Conservation (phyloP, 2,797 vertebrate genomes). For the Anas flavirostris region DNA sequence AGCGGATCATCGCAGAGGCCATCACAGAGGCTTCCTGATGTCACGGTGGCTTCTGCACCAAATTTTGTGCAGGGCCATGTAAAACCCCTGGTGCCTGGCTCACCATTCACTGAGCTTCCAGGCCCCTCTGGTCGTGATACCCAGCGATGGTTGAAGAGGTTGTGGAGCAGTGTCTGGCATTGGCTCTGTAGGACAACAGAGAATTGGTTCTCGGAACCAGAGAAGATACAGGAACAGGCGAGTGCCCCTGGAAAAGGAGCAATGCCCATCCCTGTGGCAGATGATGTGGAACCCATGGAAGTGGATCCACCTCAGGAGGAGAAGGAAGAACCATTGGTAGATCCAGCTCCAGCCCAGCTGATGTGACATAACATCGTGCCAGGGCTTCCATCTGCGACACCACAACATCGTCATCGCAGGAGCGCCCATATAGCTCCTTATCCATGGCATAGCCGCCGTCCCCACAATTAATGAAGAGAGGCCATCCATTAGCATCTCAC, state of each 20-base stretch:
- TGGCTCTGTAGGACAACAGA: background rate
- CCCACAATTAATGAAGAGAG: background rate
- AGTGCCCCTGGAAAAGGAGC: background rate
- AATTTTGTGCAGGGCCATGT: background rate
- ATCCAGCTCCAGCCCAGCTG: background rate
- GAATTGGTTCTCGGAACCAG: too few relatives aligned
- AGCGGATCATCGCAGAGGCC: background rate
- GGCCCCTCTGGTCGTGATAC: too few relatives aligned
- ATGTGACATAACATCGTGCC: too few relatives aligned
- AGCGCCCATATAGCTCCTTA: accelerated
- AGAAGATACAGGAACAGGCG: background rate
- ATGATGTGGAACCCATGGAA: background rate
- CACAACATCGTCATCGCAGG: accelerated
- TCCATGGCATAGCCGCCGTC: accelerated
- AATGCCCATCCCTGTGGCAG: background rate
- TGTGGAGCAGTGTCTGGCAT: background rate
- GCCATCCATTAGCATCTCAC: background rate
- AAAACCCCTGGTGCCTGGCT: background rate
- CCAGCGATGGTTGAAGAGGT: background rate
- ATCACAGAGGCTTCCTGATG: background rate
- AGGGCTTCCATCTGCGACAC: background rate
- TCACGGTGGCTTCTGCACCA: accelerated
- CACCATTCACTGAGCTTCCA: background rate
- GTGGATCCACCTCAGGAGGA: accelerated
- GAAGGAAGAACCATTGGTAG: too few relatives aligned